Conservation (phyloP, 2,113 vertebrate genomes). For the Morone chrysops region DNA sequence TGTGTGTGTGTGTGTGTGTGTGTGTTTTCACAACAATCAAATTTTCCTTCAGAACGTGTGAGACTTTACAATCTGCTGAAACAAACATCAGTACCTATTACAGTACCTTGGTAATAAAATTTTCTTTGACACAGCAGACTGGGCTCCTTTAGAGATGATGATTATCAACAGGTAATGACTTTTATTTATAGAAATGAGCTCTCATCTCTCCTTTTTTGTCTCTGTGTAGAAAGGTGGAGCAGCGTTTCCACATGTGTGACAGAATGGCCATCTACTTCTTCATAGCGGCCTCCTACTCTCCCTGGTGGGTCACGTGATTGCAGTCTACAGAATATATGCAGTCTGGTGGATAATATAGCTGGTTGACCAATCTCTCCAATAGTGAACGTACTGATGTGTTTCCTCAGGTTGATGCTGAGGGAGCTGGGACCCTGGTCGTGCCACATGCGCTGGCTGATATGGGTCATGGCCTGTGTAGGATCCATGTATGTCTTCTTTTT, state of each 20-base stretch:
- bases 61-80: background rate
- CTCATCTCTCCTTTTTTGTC: background rate
- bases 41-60: too few species aligned
- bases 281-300: slow-evolving; percentile 92
- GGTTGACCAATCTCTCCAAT: too few species aligned
- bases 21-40: too few species aligned
- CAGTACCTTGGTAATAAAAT: background rate
- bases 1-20: too few species aligned
- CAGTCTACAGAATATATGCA: background rate
- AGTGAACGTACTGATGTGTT: slow-evolving; percentile 9
- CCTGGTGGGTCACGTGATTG: slow-evolving; percentile 88
- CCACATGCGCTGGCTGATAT: slow-evolving; percentile 95
- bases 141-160: background rate
- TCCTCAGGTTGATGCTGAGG: slow-evolving; percentile 89
- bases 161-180: too few species aligned
- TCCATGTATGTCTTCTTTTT: slow-evolving; percentile 91
- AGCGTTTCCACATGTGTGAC: slow-evolving; percentile 95
- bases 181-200: background rate
- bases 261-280: slow-evolving; percentile 97
- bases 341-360: background rate
- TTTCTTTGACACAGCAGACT: background rate
- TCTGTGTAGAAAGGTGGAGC: slow-evolving; percentile 87
- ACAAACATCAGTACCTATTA: background rate
- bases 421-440: slow-evolving; percentile 92
- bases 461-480: slow-evolving; percentile 90